Conservation (phyloP, 2,888 invertebrate species). For the Xanthorhoe designata region DNA sequence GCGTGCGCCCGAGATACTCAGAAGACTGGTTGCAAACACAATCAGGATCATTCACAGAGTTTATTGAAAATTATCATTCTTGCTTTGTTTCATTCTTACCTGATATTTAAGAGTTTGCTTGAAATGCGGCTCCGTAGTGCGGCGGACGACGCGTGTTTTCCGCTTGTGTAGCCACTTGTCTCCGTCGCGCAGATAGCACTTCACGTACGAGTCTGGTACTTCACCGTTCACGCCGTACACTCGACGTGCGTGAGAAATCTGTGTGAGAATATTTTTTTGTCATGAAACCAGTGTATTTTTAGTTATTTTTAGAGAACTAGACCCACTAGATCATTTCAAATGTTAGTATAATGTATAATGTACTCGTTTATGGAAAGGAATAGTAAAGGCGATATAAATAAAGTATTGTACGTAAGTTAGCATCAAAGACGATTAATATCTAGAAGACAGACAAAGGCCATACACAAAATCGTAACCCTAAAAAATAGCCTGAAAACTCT, state of each 20-base stretch:
- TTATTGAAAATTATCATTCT: background rate
- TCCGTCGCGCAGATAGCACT: conserved; percentile 95
- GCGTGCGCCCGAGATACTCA: conserved; percentile 91
- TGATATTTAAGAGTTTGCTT: conserved; percentile 95
- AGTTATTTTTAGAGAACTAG: too few relatives aligned
- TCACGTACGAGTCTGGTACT: conserved; percentile 95
- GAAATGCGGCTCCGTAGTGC: conserved; percentile 93
- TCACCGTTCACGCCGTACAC: conserved; percentile 88
- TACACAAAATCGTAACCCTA: too few relatives aligned
- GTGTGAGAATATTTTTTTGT: conserved; percentile 5
- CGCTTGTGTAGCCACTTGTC: conserved; percentile 96
- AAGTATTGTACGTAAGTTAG: too few relatives aligned
- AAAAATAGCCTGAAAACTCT: too few relatives aligned
- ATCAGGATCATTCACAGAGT: background rate
- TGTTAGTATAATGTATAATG: too few relatives aligned
- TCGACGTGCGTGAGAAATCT: conserved; percentile 80
- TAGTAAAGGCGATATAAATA: background rate
- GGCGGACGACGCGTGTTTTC: conserved; percentile 94
- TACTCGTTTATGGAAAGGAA: too few relatives aligned
- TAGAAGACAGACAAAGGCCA: too few relatives aligned
- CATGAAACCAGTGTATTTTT: background rate
- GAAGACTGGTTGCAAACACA: conserved; percentile 79
- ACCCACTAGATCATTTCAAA: too few relatives aligned
- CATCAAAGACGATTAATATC: too few relatives aligned
- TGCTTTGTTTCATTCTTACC: conserved; percentile 53